These are phyloP conservation scores for Anadara kagoshimensis DNA, from an alignment of 1,140 invertebrate genomes.

Conservation along the genomic window DNA sequence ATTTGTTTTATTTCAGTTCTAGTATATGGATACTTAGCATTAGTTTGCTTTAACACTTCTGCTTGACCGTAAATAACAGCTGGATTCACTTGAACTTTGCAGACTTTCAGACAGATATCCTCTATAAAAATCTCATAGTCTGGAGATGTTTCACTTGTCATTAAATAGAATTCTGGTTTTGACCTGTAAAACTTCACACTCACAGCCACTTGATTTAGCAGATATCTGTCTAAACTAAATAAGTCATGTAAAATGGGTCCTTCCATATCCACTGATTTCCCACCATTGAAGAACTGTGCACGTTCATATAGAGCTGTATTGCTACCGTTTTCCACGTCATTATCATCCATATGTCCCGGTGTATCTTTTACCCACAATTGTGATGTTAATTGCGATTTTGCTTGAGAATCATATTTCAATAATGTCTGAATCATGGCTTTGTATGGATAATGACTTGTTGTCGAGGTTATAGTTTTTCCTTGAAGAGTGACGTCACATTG, in stretches of 20 bases:
- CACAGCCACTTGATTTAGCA: slow-evolving; percentile 32
- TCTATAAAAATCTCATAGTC: slow-evolving; percentile 35
- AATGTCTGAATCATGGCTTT: slow-evolving; percentile 29
- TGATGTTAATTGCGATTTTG: slow-evolving; percentile 21
- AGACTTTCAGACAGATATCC: slow-evolving; percentile 29
- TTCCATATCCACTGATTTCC: slow-evolving; percentile 23
- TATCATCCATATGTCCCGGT: slow-evolving; percentile 15
- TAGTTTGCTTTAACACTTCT: slow-evolving; percentile 4
- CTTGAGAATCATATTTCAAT: slow-evolving; percentile 9
- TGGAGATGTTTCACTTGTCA: slow-evolving; percentile 9
- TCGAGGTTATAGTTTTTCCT: slow-evolving; percentile 9
- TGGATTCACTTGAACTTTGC: slow-evolving; percentile 40
- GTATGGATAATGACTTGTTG: slow-evolving; percentile 34
- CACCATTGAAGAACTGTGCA: not conserved
- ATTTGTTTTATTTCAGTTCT: not conserved
- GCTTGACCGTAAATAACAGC: slow-evolving; percentile 25
- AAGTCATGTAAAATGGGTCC: slow-evolving; percentile 30
- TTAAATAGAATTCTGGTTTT: slow-evolving; percentile 9
- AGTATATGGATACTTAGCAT: slow-evolving; percentile 30
- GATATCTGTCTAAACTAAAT: slow-evolving; percentile 19
- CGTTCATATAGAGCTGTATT: slow-evolving; percentile 13
- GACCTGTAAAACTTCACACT: slow-evolving; percentile 6
- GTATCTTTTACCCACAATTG: slow-evolving; percentile 12
- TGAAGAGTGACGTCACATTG: slow-evolving; percentile 23
- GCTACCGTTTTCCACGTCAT: slow-evolving; percentile 10